Percentiles rank a stretch among this genome's conserved stretches.
Evolutionary conservation across 1,140 invertebrate species (phyloP).

Genomic region (Atta cephalotes): DNA sequence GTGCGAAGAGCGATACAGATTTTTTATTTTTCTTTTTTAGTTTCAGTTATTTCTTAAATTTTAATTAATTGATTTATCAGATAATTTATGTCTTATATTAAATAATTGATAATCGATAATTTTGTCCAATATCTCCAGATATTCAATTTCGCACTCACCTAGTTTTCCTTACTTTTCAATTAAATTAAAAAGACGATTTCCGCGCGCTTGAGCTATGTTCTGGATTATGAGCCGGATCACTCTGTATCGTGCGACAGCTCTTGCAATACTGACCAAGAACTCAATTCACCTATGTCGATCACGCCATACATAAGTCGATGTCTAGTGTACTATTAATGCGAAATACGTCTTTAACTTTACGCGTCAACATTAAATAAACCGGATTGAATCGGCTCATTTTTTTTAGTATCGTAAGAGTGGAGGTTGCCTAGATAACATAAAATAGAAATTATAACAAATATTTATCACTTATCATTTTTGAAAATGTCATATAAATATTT

Average conservation of each 20-base stretch:
- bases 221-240: not conserved
- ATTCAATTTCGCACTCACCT: not conserved
- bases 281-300: not conserved
- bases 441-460: too few species aligned
- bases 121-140: not conserved
- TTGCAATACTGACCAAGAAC: conserved; percentile 9
- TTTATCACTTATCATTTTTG: too few species aligned
- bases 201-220: not conserved
- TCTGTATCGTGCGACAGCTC: conserved; percentile 7
- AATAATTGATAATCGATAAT: not conserved
- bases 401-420: too few species aligned
- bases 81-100: not conserved
- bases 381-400: too few species aligned
- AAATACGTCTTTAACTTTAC: not conserved
- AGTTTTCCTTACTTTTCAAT: not conserved
- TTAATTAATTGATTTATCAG: not conserved
- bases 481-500: too few species aligned
- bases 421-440: too few species aligned
- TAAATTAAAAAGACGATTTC: not conserved
- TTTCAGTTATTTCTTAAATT: not conserved
- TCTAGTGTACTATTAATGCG: not conserved
- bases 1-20: not conserved
- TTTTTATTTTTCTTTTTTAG: not conserved
- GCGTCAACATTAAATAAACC: not conserved
- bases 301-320: not conserved